Base-by-base conservation (phyloP, 1,140 invertebrate species). In the Conus betulinus region DNA sequence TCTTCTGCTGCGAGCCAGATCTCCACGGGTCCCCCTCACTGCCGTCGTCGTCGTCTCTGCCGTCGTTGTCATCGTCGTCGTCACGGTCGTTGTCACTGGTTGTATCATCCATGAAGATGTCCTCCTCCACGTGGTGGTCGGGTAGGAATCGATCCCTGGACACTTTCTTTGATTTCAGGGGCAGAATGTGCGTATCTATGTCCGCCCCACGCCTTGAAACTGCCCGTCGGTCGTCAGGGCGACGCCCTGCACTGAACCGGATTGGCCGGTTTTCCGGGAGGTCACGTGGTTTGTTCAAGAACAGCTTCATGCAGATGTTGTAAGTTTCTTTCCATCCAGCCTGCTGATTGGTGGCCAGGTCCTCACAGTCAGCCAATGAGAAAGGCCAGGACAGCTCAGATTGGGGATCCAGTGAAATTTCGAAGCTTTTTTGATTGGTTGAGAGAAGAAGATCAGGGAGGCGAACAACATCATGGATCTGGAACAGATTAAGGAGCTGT, bases 301-400 rank as follows among this genome's bases (percentile, higher is more conserved):
- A 39, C 39, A 39, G 39, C 39, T 39, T 39, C 11, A 83, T 53
- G 81, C 81, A 83, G 13, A 23, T 52, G 0, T 17, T 17, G 52
- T 83, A 83, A 1, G 25, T 51, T 8, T 57, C 13, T 57, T 55
- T 83, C 81, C 51, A 83, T 5, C 81, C 13, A 53, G 81, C 51
- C 81, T 39, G 39, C 39, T 71, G 82, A 84, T 63, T 84, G 82
- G 82, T 4, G 5, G 57, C 82, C n/a, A 84, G 57, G 57, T 27
- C 5, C 82, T 23, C 0, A 25, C 82, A 84, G 55, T 84, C 82
- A n/a, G 60, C 82, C 82, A 84, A 84, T 84, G 82, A 84, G 82
- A 52, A 67, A 13, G 82, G 55, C 23, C 23, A 39, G 39, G 39
- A 39, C 39, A 39, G 39, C 39, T 39, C 39, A 39, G 39, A 39